A percentile compares a stretch with the other conserved stretches of the same genome.
phyloP scores from a whole-genome alignment of 2,888 invertebrate genomes.

The Temnothorax ravouxi region DNA sequence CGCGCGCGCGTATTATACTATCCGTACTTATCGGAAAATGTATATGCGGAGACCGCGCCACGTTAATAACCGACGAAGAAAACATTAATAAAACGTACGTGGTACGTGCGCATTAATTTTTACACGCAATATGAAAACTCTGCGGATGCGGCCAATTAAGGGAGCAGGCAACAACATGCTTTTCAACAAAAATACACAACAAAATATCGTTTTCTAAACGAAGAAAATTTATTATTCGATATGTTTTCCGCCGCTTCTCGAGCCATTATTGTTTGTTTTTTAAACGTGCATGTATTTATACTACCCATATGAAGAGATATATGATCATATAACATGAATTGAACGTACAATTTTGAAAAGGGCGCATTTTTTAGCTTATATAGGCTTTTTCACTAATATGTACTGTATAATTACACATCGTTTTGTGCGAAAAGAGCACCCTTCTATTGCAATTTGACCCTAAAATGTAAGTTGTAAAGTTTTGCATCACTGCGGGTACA shows the following conservation, averaged over 20 bases:
- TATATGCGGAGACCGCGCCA: not conserved
- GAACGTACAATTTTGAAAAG: no score
- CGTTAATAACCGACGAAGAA: conserved; percentile 36
- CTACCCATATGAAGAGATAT: not conserved
- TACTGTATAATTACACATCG: no score
- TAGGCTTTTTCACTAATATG: no score
- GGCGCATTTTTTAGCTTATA: no score
- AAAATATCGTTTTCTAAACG: conserved; percentile 19
- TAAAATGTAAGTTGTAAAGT: no score
- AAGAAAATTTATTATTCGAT: not conserved
- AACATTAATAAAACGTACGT: conserved; percentile 37
- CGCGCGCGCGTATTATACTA: not conserved
- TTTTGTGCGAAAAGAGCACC: no score
- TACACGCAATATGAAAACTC: conserved; percentile 42
- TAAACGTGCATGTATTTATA: not conserved
- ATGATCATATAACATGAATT: no score
- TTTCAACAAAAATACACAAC: conserved; percentile 36
- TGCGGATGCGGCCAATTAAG: conserved; percentile 33
- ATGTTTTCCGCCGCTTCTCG: not conserved
- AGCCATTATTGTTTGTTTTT: not conserved
- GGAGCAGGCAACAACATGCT: not conserved
- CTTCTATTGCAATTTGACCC: no score
- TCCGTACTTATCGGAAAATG: conserved; percentile 41
- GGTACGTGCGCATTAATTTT: conserved; percentile 29
- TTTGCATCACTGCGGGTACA: no score